Conservation (phyloP, 2,113 vertebrate species). For the Osmerus mordax region DNA sequence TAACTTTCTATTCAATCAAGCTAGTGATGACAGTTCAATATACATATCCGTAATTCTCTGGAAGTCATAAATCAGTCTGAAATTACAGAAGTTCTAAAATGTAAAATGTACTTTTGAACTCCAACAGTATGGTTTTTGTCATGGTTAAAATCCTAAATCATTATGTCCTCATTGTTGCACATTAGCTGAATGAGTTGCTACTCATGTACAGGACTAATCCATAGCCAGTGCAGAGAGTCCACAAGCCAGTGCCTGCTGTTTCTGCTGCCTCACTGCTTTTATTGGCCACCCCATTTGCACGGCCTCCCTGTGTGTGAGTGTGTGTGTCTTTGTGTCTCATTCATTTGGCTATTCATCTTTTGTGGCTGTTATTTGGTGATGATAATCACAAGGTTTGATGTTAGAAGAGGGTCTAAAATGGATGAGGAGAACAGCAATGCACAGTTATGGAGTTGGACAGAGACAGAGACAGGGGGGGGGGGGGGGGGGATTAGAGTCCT, state of each 20-base stretch:
- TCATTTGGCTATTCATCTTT: constrained; percentile 27
- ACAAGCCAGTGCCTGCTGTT: constrained; percentile 55
- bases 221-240: constrained; percentile 50
- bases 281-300: constrained; percentile 39
- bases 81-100: too few species aligned
- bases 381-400: not conserved
- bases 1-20: too few species aligned
- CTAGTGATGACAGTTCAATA: too few species aligned
- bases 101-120: too few species aligned
- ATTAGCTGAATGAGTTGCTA: constrained; percentile 52
- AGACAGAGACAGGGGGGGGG: constrained; percentile 2
- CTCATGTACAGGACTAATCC: constrained; percentile 57
- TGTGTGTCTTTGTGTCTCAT: constrained; percentile 37
- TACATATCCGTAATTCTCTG: too few species aligned
- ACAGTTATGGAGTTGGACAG: not conserved
- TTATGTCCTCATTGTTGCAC: constrained; percentile 37
- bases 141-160: not conserved
- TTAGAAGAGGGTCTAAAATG: not conserved
- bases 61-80: too few species aligned
- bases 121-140: too few species aligned
- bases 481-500: constrained; percentile 21
- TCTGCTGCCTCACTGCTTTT: constrained; percentile 66
- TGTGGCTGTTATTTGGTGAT: too few species aligned
- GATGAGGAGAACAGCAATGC: constrained; percentile 36
- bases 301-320: not conserved